A percentile compares a stretch with the other conserved stretches of the same genome.
These are phyloP conservation scores for Athalia rosae DNA, from an alignment of 2,888 invertebrate species.

Conservation along the genomic window DNA sequence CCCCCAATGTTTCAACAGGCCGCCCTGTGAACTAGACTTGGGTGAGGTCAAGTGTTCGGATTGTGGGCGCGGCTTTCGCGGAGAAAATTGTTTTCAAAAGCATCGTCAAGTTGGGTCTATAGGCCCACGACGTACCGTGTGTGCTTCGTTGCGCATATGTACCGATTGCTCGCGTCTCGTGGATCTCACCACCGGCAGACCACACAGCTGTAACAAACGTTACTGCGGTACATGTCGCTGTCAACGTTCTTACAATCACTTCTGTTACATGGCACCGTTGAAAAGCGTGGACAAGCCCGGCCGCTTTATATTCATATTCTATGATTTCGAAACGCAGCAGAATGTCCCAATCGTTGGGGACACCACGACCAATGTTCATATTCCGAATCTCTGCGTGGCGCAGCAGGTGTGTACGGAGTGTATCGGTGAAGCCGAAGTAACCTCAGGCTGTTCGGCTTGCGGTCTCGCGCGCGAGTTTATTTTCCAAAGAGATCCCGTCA, in stretches of 20 bases:
- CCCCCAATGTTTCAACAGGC: too few relatives aligned
- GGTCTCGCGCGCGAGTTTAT: background rate
- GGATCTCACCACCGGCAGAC: background rate
- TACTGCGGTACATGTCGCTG: background rate
- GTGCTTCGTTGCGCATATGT: too few relatives aligned
- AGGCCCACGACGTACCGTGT: too few relatives aligned
- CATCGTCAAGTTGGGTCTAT: too few relatives aligned
- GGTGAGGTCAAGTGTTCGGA: too few relatives aligned
- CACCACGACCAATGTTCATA: background rate
- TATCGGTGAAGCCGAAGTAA: background rate
- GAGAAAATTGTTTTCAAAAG: too few relatives aligned
- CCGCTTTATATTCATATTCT: background rate
- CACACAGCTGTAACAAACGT: background rate
- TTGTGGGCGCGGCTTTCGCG: too few relatives aligned
- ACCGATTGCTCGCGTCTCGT: background rate
- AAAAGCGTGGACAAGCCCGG: background rate
- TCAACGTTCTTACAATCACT: background rate
- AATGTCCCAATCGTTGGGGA: background rate
- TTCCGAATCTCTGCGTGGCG: slow-evolving; percentile 34
- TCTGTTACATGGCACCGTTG: slow-evolving; percentile 2
- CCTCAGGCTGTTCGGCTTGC: background rate
- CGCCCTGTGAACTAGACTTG: too few relatives aligned
- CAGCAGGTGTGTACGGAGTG: slow-evolving; percentile 42
- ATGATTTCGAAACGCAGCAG: slow-evolving; percentile 4
- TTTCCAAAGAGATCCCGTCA: background rate